Evolutionary conservation across 2,113 vertebrate genomes (phyloP).

Genomic region (Speoplatyrhinus poulsoni): DNA sequence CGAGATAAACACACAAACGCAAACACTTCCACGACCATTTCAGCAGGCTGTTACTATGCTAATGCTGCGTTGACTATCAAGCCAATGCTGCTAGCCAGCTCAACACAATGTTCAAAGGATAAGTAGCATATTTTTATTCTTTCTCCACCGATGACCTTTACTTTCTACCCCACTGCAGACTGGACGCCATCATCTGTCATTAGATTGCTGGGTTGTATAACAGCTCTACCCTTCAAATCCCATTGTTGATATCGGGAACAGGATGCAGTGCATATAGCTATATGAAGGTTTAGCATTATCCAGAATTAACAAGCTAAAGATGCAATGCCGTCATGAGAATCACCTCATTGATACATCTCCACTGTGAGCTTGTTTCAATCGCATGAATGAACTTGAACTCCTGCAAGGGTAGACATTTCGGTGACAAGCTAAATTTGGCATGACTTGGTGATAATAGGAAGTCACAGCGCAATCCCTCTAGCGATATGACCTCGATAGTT

Average conservation of each 20-base stretch:
- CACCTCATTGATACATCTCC: constrained; percentile 3
- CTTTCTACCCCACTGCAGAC: constrained; percentile 71
- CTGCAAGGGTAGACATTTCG: constrained; percentile 10
- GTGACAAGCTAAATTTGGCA: constrained; percentile 11
- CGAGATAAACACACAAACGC: constrained; percentile 16
- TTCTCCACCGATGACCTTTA: constrained; percentile 60
- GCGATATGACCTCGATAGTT: constrained; percentile 17
- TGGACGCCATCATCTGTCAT: constrained; percentile 69
- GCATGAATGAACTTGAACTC: constrained; percentile 19
- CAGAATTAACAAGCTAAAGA: background rate
- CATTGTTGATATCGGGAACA: constrained; percentile 36
- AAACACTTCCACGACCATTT: background rate
- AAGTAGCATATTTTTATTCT: constrained; percentile 51
- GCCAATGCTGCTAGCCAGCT: constrained; percentile 29
- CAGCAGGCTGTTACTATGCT: constrained; percentile 30
- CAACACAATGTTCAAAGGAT: constrained; percentile 37
- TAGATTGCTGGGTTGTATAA: constrained; percentile 32
- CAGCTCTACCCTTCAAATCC: constrained; percentile 19
- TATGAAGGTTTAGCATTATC: background rate
- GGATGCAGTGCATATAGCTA: constrained; percentile 27
- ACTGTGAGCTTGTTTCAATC: background rate
- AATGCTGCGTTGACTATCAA: constrained; percentile 42
- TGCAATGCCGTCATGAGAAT: constrained; percentile 9
- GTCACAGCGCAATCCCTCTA: constrained; percentile 1
- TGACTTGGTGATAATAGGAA: background rate